phyloP scores from a whole-genome alignment of 1,140 invertebrate genomes.

The Drosophila suzukii region DNA sequence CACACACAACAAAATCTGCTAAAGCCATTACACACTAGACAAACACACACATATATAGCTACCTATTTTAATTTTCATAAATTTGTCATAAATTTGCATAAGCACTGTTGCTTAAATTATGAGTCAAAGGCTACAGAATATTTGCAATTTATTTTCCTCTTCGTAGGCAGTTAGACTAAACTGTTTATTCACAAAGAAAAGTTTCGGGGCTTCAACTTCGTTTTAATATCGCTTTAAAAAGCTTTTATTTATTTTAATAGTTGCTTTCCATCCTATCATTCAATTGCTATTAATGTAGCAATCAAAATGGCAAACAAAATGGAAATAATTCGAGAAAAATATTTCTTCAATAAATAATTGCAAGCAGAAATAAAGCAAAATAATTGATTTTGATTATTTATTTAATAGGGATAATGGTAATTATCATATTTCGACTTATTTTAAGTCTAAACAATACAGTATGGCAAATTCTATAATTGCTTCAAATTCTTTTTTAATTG shows the following conservation, averaged over 20 bases:
- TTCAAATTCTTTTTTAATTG: neutral
- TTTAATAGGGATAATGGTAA: no score
- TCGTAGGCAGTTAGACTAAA: neutral
- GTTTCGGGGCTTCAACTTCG: neutral
- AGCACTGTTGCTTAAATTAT: slow-evolving; percentile 38
- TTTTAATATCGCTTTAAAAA: neutral
- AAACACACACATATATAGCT: neutral
- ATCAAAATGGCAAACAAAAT: no score
- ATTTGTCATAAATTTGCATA: slow-evolving; percentile 72
- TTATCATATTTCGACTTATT: no score
- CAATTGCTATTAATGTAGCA: neutral
- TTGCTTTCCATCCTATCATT: neutral
- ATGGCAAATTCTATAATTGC: no score
- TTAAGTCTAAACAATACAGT: no score
- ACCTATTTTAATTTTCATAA: slow-evolving; percentile 70
- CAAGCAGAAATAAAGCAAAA: no score
- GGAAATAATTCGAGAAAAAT: no score
- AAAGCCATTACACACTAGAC: slow-evolving; percentile 1
- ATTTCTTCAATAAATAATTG: no score
- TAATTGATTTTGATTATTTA: no score
- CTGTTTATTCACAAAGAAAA: neutral
- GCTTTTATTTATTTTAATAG: neutral
- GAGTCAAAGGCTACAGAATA: slow-evolving; percentile 22
- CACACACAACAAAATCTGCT: slow-evolving; percentile 22
- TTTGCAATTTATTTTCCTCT: slow-evolving; percentile 17